These are phyloP conservation scores for Champsocephalus esox DNA, from an alignment of 2,797 vertebrate genomes.

Conservation along the genomic window DNA sequence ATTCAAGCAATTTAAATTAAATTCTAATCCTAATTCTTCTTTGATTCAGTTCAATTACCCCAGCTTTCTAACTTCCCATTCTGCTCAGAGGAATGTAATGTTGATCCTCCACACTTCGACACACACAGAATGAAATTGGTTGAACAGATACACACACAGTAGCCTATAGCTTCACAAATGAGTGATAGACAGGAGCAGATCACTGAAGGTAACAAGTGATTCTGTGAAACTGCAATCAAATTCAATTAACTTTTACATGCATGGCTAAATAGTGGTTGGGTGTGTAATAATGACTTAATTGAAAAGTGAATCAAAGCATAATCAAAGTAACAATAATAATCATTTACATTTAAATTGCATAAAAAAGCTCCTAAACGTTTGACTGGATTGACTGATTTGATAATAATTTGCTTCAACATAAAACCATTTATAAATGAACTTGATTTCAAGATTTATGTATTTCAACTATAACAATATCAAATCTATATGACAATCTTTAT, in stretches of 20 bases:
- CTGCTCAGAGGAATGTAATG: conserved; percentile 34
- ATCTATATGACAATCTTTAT: too few species aligned
- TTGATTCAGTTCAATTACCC: conserved; percentile 46
- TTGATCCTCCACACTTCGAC: conserved; percentile 40
- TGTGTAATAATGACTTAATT: conserved; percentile 23
- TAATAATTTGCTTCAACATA: not conserved
- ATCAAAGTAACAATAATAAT: conserved; percentile 22
- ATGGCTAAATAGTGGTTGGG: conserved; percentile 24
- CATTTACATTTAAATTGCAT: conserved; percentile 17
- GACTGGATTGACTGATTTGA: not conserved
- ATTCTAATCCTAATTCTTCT: conserved; percentile 52
- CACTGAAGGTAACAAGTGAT: conserved; percentile 31
- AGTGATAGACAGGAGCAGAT: conserved; percentile 29
- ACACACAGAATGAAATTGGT: conserved; percentile 39
- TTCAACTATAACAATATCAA: not conserved
- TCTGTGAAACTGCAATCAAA: conserved; percentile 36
- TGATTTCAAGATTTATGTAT: not conserved
- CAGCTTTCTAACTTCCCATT: conserved; percentile 17
- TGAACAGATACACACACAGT: conserved; percentile 27
- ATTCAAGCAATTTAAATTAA: conserved; percentile 56
- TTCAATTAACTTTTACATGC: conserved; percentile 45
- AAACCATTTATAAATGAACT: not conserved
- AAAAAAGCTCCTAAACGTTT: not conserved
- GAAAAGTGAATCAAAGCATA: conserved; percentile 22
- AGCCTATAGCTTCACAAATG: conserved; percentile 31